Base-by-base conservation (phyloP, 2,888 invertebrate genomes). In the Melinaea marsaeus region DNA sequence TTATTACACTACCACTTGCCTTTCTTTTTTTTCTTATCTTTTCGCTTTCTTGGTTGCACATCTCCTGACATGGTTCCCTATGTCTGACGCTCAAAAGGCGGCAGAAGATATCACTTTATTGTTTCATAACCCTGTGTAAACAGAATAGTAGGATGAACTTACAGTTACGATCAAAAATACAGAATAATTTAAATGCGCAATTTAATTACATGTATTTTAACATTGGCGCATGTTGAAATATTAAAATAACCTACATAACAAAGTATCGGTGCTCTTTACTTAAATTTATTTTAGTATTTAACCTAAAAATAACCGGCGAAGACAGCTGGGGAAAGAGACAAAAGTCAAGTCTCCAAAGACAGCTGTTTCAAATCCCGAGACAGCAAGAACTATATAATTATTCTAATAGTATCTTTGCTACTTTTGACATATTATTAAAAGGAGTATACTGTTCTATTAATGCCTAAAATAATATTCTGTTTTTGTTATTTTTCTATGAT, bases 31-130 rank as follows among this genome's bases (percentile, higher is more conserved):
- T 93, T 93, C 86, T 95, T 96, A 83, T 96, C 96, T 89, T 95
- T 96, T 75, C 96, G 94, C 88, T 95, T 96, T 79, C 95, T 94
- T 80, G 95, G 95, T 86, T 96, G 96, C 76, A 95, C 95, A 90
- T 96, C 96, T 76, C 95, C 95, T 83, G 96, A 96, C 96, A 96
- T 96, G 86, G 85, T 92, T 85, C 75, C 79, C 74, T 81, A 76
- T 74, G 71, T 78, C 84, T 86, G 85, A 82, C 86, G 84, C 87
- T 83, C 79, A 74, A 76, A 68, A 80, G 79, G 88, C 88, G 86
- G 81, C 84, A 81, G 81, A 80, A 77, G 77, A 73, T 68, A 62
- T 71, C 72, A 74, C 77, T 79, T 80, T 88, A 90, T 77, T 88
- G 88, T 87, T 88, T 90, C 90, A 90, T 90, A 89, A 90, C 89